Conservation (phyloP, 2,888 invertebrate genomes). For the Bombyx huttoni region DNA sequence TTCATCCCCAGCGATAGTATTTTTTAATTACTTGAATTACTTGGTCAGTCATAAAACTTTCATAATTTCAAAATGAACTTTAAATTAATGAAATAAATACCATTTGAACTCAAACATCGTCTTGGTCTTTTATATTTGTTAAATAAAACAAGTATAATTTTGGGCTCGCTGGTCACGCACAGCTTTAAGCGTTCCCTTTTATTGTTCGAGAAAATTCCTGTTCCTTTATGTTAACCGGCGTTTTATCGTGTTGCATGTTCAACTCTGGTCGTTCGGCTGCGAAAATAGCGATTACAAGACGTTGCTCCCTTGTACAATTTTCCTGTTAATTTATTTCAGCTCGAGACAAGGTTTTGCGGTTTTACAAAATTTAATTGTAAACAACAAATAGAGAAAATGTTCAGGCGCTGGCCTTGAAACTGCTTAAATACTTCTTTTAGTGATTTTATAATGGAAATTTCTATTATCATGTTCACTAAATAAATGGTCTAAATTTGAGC, state of each 20-base stretch:
- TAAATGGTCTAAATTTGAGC: no score
- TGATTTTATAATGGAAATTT: no score
- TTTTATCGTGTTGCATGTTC: conserved; percentile 59
- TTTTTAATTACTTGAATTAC: no score
- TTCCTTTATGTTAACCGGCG: conserved; percentile 53
- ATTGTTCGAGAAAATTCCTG: conserved; percentile 46
- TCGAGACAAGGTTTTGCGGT: neutral
- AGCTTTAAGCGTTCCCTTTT: conserved; percentile 42
- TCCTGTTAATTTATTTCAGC: neutral
- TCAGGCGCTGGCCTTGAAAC: no score
- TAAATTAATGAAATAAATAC: neutral
- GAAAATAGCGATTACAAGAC: conserved; percentile 15
- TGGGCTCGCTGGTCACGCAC: conserved; percentile 49
- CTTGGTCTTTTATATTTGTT: conserved; percentile 26
- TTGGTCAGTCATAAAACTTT: no score
- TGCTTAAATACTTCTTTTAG: no score
- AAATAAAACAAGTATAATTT: conserved; percentile 47
- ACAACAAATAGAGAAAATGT: neutral
- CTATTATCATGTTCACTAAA: no score
- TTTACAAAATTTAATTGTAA: neutral
- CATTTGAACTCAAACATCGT: conserved; percentile 10
- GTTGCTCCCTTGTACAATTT: neutral
- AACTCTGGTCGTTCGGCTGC: conserved; percentile 30
- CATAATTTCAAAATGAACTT: no score
- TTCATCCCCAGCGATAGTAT: no score